Conservation (phyloP, 2,888 invertebrate genomes). For the Odontocolon sp. region DNA sequence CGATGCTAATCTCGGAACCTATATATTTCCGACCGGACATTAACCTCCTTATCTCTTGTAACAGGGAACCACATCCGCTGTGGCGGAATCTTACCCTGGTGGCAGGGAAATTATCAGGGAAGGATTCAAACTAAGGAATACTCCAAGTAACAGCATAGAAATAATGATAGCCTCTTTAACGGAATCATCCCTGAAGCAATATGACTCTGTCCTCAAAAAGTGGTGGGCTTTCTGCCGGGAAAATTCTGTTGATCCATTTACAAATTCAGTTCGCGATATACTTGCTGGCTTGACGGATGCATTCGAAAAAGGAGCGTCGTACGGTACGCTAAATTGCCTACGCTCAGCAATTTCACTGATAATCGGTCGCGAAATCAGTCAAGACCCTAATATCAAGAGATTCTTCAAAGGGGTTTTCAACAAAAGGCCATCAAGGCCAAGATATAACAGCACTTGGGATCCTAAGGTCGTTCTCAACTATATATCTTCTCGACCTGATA, state of each 20-base stretch:
- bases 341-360: neutral
- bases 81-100: constrained; percentile 21
- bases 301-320: neutral
- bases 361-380: constrained; percentile 35
- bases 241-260: neutral
- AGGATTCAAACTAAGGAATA: constrained; percentile 4
- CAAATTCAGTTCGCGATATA: neutral
- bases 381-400: constrained; percentile 49
- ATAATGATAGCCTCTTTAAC: constrained; percentile 32
- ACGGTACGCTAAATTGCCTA: too few relatives aligned
- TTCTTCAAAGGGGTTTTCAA: constrained; percentile 62
- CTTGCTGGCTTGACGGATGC: neutral
- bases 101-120: constrained; percentile 28
- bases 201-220: constrained; percentile 15
- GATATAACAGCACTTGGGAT: constrained; percentile 64
- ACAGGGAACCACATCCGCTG: constrained; percentile 35
- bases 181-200: constrained; percentile 31
- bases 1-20: constrained; percentile 7
- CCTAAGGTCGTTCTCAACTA: constrained; percentile 55
- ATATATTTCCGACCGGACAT: constrained; percentile 17
- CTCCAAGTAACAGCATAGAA: constrained; percentile 1
- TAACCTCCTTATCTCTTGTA: constrained; percentile 2
- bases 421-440: constrained; percentile 54
- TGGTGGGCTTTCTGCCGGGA: constrained; percentile 25
- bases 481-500: neutral